Evolutionary conservation across 2,888 invertebrate species (phyloP).

Genomic region (Empis livida): DNA sequence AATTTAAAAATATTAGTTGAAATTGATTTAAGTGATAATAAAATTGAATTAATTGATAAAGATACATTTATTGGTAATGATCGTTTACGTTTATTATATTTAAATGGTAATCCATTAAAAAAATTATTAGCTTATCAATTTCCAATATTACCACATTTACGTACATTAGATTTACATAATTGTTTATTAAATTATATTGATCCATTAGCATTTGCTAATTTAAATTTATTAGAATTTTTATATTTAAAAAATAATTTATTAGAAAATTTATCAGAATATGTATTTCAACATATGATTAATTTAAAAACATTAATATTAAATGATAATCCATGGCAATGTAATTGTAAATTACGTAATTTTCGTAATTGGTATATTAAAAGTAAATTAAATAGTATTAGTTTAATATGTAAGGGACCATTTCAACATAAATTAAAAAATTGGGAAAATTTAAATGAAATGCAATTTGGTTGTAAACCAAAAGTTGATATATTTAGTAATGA

Average conservation of each 20-base stretch:
- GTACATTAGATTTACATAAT: slow-evolving; percentile 65
- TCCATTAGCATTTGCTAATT: slow-evolving; percentile 60
- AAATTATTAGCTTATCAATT: slow-evolving; percentile 64
- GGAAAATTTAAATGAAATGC: slow-evolving; percentile 59
- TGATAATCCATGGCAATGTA: slow-evolving; percentile 83
- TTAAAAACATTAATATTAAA: slow-evolving; percentile 70
- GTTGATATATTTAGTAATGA: slow-evolving; percentile 47
- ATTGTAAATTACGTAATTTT: slow-evolving; percentile 72
- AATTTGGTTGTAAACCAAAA: slow-evolving; percentile 73
- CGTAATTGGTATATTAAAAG: slow-evolving; percentile 71
- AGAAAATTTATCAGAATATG: slow-evolving; percentile 50
- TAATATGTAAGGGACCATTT: slow-evolving; percentile 60
- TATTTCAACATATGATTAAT: slow-evolving; percentile 58
- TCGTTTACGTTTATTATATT: slow-evolving; percentile 58
- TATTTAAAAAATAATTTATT: slow-evolving; percentile 72
- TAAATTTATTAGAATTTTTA: slow-evolving; percentile 59
- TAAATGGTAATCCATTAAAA: slow-evolving; percentile 72
- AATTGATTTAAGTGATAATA: slow-evolving; percentile 76
- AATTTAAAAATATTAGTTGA: slow-evolving; percentile 76
- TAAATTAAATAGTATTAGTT: slow-evolving; percentile 61
- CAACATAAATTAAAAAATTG: slow-evolving; percentile 57
- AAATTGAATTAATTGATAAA: slow-evolving; percentile 56
- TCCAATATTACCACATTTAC: slow-evolving; percentile 65
- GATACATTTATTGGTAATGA: slow-evolving; percentile 78
- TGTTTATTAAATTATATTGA: slow-evolving; percentile 66